phyloP scores from a whole-genome alignment of 2,888 invertebrate species.

The Dasypolia templi region DNA sequence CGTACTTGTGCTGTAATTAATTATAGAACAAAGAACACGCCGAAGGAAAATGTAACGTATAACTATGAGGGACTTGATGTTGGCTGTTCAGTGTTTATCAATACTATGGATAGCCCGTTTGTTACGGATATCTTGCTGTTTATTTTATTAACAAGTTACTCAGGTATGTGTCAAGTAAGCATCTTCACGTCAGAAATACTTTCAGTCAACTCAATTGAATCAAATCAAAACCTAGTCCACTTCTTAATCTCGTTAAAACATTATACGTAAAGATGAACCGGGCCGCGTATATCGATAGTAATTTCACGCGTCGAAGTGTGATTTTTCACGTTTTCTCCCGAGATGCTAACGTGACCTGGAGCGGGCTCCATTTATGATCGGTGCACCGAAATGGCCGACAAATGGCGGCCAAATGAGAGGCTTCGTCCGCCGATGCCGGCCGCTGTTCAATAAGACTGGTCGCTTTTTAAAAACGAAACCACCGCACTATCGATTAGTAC shows the following conservation, averaged over 20 bases:
- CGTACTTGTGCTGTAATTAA: slow-evolving; percentile 46
- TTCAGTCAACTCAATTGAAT: slow-evolving; percentile 12
- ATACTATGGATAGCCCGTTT: neutral
- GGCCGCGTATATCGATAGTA: slow-evolving; percentile 74
- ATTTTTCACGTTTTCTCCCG: slow-evolving; percentile 89
- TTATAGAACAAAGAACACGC: slow-evolving; percentile 38
- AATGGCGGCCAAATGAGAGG: slow-evolving; percentile 90
- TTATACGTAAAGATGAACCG: slow-evolving; percentile 58
- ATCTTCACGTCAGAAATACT: slow-evolving; percentile 8
- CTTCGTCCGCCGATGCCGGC: slow-evolving; percentile 87
- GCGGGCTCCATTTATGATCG: slow-evolving; percentile 90
- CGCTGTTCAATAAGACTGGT: slow-evolving; percentile 81
- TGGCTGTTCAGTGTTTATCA: slow-evolving; percentile 15
- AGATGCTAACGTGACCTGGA: slow-evolving; percentile 89
- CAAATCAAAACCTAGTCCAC: slow-evolving; percentile 26
- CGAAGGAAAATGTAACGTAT: slow-evolving; percentile 18
- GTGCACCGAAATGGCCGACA: slow-evolving; percentile 90
- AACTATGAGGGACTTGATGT: slow-evolving; percentile 18
- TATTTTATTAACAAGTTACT: slow-evolving; percentile 6
- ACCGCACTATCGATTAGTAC: slow-evolving; percentile 24
- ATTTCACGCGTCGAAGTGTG: slow-evolving; percentile 88
- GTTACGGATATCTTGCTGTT: neutral
- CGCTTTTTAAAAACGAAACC: slow-evolving; percentile 76
- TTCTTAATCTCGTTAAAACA: slow-evolving; percentile 62
- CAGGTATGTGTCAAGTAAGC: no score